A percentile compares a stretch with the other conserved stretches of the same genome.
Evolutionary conservation across 2,888 invertebrate genomes (phyloP).

Genomic region (Ophonus ardosiacus): DNA sequence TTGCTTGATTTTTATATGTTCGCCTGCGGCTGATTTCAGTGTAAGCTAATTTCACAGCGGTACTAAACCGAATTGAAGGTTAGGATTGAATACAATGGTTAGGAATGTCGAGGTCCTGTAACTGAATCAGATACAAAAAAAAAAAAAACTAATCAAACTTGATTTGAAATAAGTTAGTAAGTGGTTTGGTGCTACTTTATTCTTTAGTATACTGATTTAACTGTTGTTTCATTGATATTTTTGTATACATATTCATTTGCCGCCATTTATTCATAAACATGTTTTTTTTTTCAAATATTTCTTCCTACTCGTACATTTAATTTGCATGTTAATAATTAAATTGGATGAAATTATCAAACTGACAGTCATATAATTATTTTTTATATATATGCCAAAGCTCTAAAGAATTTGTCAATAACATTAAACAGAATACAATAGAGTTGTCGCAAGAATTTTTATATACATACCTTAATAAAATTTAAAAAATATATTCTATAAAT

Average conservation of each 20-base stretch:
- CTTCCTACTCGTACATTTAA: no score
- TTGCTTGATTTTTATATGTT: not conserved
- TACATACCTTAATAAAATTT: no score
- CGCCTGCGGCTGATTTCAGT: not conserved
- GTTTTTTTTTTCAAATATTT: no score
- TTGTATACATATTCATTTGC: not conserved
- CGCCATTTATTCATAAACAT: not conserved
- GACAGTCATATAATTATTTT: no score
- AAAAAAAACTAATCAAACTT: constrained; percentile 30
- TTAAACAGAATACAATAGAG: no score
- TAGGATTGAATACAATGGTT: constrained; percentile 36
- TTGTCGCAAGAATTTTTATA: no score
- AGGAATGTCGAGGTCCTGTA: constrained; percentile 43
- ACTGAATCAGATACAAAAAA: constrained; percentile 47
- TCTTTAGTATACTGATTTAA: constrained; percentile 11
- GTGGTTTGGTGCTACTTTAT: constrained; percentile 37
- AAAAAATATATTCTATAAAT: no score
- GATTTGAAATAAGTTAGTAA: constrained; percentile 31
- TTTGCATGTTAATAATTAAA: no score
- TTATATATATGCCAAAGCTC: no score
- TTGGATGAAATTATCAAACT: no score
- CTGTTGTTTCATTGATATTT: not conserved
- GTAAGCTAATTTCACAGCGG: constrained; percentile 15
- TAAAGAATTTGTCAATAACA: no score
- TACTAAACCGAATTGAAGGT: constrained; percentile 38